Base-by-base conservation (phyloP, 23 tunicate species). In the Oikopleura dioica region DNA sequence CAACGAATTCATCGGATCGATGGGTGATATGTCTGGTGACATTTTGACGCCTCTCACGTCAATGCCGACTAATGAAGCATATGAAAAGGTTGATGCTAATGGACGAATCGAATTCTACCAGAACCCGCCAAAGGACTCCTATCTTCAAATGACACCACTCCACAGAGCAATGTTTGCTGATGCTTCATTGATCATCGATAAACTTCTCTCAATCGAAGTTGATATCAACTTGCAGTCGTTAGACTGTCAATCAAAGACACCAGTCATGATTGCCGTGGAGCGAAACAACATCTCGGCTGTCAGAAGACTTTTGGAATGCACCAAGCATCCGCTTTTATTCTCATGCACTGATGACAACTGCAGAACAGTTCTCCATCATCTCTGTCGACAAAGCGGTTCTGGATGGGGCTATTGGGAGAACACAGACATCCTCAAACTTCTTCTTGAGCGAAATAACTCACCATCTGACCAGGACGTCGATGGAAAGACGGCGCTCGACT, bases 371-470 rank as follows among this genome's bases (percentile, higher is more conserved):
- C 83, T 94, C 33, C 99, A 94, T 76, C 95, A 94, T 44, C 85
- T 85, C 0, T 84, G 95, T 23, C 79, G 84, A 79, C 99, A 95
- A 33, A n/a, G n/a, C n/a, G n/a, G n/a, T n/a, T 78, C 87, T 37
- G 68, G 82, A 16, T 94, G 87, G 69, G 99, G 99, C 35, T 94
- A 94, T 78, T 94, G 95, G 95, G 99, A 94, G 68, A 94, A 94
- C 80, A 81, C 80, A 75, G 76, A 78, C 75, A 94, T 94, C 28
- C 69, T 94, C 21, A 81, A 77, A 63, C 33, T 63, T 24, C 33
- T 63, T 2, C 16, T 63, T 63, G 72, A 63, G 33, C 16, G 33
- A 28, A 31, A 31, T 31, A 31, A 23, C 4, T 63, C 72, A 21
- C 81, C 83, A 37, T 68, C 75, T 24, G 51, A 76, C 1, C 83